These are phyloP conservation scores for Peromyscus polionotus DNA, from an alignment of 2,113 vertebrate species.

Conservation along the genomic window DNA sequence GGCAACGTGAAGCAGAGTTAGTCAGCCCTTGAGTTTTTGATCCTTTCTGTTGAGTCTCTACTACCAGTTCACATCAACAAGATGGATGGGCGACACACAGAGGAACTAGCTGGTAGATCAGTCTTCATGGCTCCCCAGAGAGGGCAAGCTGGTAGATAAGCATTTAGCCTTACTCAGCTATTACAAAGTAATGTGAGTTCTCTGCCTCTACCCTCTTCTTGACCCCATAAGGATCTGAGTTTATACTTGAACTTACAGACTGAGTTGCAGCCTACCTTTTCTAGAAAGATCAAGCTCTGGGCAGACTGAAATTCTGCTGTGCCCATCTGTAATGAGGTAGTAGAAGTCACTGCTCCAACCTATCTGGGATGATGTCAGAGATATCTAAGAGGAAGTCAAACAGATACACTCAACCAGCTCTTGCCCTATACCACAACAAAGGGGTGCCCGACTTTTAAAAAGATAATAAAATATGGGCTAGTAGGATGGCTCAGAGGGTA, in stretches of 20 bases:
- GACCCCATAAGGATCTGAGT: not conserved
- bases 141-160: not conserved
- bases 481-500: not conserved
- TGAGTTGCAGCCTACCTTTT: not conserved
- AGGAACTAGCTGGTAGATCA: not conserved
- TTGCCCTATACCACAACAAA: not conserved
- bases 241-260: not conserved
- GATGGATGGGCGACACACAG: not conserved
- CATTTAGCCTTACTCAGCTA: not conserved
- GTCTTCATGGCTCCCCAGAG: not conserved
- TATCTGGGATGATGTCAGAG: not conserved
- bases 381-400: not conserved
- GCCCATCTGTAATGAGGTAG: not conserved
- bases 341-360: not conserved
- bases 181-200: not conserved
- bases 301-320: not conserved
- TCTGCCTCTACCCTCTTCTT: not conserved
- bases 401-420: not conserved
- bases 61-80: not conserved
- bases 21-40: not conserved
- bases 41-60: not conserved
- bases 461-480: not conserved
- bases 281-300: not conserved
- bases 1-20: not conserved
- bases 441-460: not conserved